These are phyloP conservation scores for Hirtodrosophila alboralis DNA, from an alignment of 2,888 invertebrate genomes.

Conservation along the genomic window DNA sequence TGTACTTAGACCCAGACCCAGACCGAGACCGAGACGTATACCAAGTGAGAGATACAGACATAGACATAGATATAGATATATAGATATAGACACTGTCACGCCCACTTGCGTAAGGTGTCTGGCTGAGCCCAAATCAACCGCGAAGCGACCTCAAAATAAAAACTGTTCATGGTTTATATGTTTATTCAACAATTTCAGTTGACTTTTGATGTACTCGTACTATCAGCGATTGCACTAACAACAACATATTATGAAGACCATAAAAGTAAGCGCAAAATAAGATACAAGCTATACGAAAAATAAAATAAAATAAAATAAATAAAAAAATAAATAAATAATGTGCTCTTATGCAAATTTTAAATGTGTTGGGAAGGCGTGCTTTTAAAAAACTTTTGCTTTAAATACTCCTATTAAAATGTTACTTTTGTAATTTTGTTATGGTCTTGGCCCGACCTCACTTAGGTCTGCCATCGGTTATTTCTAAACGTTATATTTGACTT, in stretches of 20 bases:
- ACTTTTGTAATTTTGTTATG: slow-evolving; percentile 19
- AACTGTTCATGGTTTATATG: slow-evolving; percentile 44
- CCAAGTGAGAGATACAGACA: slow-evolving; percentile 1
- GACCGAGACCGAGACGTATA: slow-evolving; percentile 7
- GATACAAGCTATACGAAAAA: slow-evolving; percentile 7
- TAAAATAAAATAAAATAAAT: not conserved
- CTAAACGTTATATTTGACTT: slow-evolving; percentile 7
- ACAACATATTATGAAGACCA: slow-evolving; percentile 21
- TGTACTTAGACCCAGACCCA: slow-evolving; percentile 34
- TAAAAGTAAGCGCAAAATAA: slow-evolving; percentile 28
- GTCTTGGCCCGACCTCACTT: slow-evolving; percentile 9
- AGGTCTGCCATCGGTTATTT: slow-evolving; percentile 9
- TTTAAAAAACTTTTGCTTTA: slow-evolving; percentile 17
- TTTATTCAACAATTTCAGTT: slow-evolving; percentile 36
- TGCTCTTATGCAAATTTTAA: slow-evolving; percentile 26
- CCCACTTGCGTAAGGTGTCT: slow-evolving; percentile 57
- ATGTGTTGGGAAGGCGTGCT: slow-evolving; percentile 1
- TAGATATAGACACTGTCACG: too few species aligned
- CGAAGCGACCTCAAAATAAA: slow-evolving; percentile 60
- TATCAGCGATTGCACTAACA: slow-evolving; percentile 25
- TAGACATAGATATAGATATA: not conserved
- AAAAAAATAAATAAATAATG: slow-evolving; percentile 19
- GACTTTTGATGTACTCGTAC: slow-evolving; percentile 31
- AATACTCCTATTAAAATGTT: slow-evolving; percentile 19
- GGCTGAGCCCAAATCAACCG: slow-evolving; percentile 48